Percentiles rank a stretch among this genome's conserved stretches.
These are phyloP conservation scores for Phymanthus crucifer DNA, from an alignment of 92 coral and sea anemone species.

Conservation along the genomic window DNA sequence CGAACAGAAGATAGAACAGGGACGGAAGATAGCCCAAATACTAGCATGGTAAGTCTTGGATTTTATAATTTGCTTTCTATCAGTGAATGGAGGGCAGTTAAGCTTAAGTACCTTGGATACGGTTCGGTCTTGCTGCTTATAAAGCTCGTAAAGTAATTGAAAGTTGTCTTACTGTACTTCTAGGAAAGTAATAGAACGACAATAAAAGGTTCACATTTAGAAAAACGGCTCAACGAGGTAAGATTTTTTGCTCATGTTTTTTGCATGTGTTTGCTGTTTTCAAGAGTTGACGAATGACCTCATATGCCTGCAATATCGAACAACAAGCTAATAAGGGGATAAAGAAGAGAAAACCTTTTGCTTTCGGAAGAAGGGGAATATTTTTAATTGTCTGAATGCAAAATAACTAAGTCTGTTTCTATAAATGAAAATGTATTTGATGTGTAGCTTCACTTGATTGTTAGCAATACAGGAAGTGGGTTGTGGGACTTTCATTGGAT, in stretches of 20 bases:
- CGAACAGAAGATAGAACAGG: constrained; percentile 20
- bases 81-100: background rate
- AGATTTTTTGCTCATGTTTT: background rate
- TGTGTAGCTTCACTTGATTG: background rate
- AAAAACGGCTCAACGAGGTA: constrained; percentile 71
- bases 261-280: background rate
- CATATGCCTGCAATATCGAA: no score
- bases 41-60: constrained; percentile 13
- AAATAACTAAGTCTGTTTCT: no score
- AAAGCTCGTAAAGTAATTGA: no score
- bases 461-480: constrained; percentile 1
- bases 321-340: no score
- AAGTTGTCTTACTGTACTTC: constrained; percentile 3
- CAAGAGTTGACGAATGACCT: no score
- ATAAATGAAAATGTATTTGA: background rate
- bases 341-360: no score
- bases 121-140: background rate
- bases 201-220: constrained; percentile 27
- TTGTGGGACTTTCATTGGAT: background rate
- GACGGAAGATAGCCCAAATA: background rate
- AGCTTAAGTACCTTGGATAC: background rate
- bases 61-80: no score
- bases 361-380: no score
- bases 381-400: no score
- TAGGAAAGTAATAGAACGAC: constrained; percentile 18